Evolutionary conservation across 2,888 invertebrate genomes (phyloP).

Genomic region (Conus canariensis): DNA sequence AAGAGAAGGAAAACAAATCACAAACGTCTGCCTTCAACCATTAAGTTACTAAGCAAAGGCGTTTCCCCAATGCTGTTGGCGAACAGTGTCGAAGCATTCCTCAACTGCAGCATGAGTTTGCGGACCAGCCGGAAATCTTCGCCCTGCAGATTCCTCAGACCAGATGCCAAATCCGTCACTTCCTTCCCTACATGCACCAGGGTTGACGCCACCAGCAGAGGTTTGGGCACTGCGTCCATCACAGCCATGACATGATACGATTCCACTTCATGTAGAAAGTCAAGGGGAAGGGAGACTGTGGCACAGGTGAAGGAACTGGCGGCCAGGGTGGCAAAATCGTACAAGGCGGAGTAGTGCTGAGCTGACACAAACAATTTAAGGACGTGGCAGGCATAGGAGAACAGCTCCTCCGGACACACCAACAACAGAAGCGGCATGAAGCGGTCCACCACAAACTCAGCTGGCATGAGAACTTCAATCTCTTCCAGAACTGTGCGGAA

Average conservation of each 20-base stretch:
- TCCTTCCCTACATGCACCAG: constrained; percentile 25
- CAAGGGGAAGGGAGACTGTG: not conserved
- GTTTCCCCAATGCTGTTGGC: not conserved
- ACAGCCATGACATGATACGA: constrained; percentile 16
- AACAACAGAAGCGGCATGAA: constrained; percentile 34
- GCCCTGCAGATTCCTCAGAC: not conserved
- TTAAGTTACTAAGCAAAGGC: not conserved
- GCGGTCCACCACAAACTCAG: not conserved
- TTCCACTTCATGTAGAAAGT: constrained; percentile 25
- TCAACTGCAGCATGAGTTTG: not conserved
- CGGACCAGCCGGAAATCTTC: not conserved
- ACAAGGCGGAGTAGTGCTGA: constrained; percentile 23
- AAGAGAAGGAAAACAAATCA: too few relatives aligned
- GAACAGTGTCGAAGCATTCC: not conserved
- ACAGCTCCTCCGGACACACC: constrained; percentile 35
- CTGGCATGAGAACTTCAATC: constrained; percentile 14
- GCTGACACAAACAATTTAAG: constrained; percentile 22
- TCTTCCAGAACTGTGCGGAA: constrained; percentile 36
- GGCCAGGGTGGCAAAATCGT: constrained; percentile 36
- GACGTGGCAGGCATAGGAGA: constrained; percentile 32
- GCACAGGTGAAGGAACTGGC: not conserved
- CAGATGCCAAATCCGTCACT: not conserved
- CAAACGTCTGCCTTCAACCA: not conserved
- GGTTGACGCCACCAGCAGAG: not conserved
- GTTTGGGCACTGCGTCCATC: not conserved